These are phyloP conservation scores for Helogale parvula DNA, from an alignment of 2,113 vertebrate genomes.

Conservation along the genomic window DNA sequence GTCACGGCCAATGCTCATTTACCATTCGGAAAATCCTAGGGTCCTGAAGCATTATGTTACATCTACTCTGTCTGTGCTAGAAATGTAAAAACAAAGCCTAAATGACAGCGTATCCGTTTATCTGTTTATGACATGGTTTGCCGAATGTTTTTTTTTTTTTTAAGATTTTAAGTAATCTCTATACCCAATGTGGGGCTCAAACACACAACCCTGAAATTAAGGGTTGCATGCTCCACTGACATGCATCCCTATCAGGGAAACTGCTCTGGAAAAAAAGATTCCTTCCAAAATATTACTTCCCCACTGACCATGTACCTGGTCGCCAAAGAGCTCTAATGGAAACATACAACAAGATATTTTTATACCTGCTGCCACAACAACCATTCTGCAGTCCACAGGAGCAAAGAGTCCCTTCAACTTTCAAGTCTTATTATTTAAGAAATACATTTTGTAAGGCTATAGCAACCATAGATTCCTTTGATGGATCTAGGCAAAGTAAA, in stretches of 20 bases:
- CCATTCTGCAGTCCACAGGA: background rate
- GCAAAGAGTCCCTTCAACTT: background rate
- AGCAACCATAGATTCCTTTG: background rate
- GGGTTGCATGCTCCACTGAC: too few relatives aligned
- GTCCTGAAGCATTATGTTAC: background rate
- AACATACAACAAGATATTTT: background rate
- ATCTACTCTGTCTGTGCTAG: background rate
- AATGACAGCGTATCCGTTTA: background rate
- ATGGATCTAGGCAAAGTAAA: background rate
- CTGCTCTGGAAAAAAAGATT: background rate
- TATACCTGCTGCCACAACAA: background rate
- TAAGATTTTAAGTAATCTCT: too few relatives aligned
- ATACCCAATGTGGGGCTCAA: too few relatives aligned
- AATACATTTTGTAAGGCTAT: background rate
- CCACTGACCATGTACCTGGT: too few relatives aligned
- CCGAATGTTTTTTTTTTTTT: background rate
- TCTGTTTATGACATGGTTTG: background rate
- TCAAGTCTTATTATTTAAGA: background rate
- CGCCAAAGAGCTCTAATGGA: background rate
- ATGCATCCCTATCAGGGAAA: too few relatives aligned
- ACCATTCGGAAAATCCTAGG: background rate
- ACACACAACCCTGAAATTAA: too few relatives aligned
- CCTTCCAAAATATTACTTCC: background rate
- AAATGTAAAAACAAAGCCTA: background rate
- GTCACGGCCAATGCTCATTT: background rate